phyloP scores from a whole-genome alignment of 2,797 vertebrate species.

The Dendrocincla fuliginosa region DNA sequence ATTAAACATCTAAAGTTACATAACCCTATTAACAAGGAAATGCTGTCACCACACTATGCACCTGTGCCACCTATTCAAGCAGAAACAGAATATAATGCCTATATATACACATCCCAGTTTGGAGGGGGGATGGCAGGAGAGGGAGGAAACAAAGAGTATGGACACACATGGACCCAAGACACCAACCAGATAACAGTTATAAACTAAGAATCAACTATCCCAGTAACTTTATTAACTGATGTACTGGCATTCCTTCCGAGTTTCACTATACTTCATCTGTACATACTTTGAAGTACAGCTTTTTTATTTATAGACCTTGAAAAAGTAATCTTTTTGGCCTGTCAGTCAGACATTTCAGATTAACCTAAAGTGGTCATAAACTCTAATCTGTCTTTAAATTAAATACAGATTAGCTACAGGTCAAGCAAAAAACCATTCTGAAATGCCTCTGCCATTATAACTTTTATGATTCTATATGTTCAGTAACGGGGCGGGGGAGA shows the following conservation, averaged over 20 bases:
- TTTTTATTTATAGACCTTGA: neutral
- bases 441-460: neutral
- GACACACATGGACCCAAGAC: neutral
- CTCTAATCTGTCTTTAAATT: neutral
- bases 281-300: neutral
- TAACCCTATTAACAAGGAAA: neutral
- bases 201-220: neutral
- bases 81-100: neutral
- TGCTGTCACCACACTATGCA: neutral
- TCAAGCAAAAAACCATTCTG: neutral
- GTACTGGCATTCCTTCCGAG: neutral
- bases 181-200: neutral
- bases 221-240: neutral
- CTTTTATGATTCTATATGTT: neutral
- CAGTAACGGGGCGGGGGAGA: accelerated
- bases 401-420: neutral
- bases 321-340: neutral
- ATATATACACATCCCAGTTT: neutral
- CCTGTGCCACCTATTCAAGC: neutral
- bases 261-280: neutral
- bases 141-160: no score
- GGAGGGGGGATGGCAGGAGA: no score
- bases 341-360: neutral
- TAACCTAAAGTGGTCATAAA: neutral
- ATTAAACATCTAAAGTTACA: neutral